phyloP scores from a whole-genome alignment of 2,888 invertebrate genomes.

The Drosophila paramelanica region DNA sequence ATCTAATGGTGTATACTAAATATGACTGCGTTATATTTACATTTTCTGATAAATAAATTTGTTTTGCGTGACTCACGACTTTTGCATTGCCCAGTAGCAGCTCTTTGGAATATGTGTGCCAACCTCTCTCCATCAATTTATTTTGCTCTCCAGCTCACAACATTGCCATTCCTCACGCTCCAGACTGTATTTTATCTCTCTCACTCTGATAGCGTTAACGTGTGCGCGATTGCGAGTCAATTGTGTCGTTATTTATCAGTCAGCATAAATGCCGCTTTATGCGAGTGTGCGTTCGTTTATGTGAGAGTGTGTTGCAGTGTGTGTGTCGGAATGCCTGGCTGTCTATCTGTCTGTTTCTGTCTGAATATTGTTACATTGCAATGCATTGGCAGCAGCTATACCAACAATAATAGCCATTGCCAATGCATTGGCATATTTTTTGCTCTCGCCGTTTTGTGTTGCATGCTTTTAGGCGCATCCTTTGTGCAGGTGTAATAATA shows the following conservation, averaged over 20 bases:
- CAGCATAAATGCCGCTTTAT: conserved; percentile 58
- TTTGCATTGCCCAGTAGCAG: background rate
- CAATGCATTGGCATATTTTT: conserved; percentile 35
- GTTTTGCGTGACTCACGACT: conserved; percentile 1
- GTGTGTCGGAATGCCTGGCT: conserved; percentile 7
- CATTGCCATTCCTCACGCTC: conserved; percentile 3
- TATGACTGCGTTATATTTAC: too few relatives aligned
- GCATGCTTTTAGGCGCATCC: conserved; percentile 55
- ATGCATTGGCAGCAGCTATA: conserved; percentile 30
- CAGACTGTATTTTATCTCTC: background rate
- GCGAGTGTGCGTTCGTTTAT: background rate
- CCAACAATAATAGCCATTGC: conserved; percentile 27
- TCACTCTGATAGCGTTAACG: conserved; percentile 50
- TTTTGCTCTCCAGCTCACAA: conserved; percentile 18
- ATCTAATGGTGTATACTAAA: too few relatives aligned
- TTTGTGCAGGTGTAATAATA: conserved; percentile 59
- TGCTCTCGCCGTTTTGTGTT: conserved; percentile 26
- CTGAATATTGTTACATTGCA: conserved; percentile 12
- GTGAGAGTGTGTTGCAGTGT: background rate
- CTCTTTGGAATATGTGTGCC: conserved; percentile 16
- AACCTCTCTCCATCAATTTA: conserved; percentile 18
- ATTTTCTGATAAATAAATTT: background rate
- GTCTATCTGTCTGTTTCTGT: conserved; percentile 2
- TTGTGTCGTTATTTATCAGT: conserved; percentile 78
- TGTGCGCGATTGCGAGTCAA: conserved; percentile 70